Base-by-base conservation (phyloP, 2,113 vertebrate genomes). In the Pomatorhinus ruficollis region DNA sequence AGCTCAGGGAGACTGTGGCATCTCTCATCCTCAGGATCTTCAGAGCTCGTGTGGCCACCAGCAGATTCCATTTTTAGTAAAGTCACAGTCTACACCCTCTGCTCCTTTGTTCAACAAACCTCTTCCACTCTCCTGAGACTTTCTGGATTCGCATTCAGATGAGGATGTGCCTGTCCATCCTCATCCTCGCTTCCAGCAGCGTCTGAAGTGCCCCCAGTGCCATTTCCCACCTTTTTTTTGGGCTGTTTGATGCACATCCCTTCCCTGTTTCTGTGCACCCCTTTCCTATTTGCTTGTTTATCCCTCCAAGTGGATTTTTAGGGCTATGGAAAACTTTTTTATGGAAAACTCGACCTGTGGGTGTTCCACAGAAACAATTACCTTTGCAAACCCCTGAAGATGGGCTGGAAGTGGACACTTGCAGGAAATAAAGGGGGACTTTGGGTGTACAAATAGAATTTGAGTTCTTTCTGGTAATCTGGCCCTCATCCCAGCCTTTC, bases 401-500 rank as follows among this genome's bases (percentile, higher is more conserved):
- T 44, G 77, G 49, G 40, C 69, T 64, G 74, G 5, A 79, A 78
- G 83, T 47, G 81, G 83, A 56, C 40, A 13, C 77, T 84, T 45
- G 49, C 40, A 3, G 9, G n/a, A 53, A 78, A 40, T 59, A 69
- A 71, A 27, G n/a, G 64, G 56, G 20, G 53, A 42, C 20, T 87
- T 64, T 2, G 83, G 78, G 53, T 79, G 61, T 45, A 37, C 57
- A 69, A 82, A 88, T 8, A 87, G 25, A 89, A 79, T 16, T 79
- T 37, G 78, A 89, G 49, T 89, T 89, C 1, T 1, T 70, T 30
- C 56, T 87, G 93, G 81, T 37, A 37, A 68, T 69, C 81, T 95
- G 89, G 93, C 89, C 89, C 57, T 91, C 90, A 57, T 85, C 93
- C 82, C 92, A 94, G 90, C 3, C 40, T 79, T 80, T 94, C 54